Base-by-base conservation (phyloP, 1,140 invertebrate species). In the Idris sp. region DNA sequence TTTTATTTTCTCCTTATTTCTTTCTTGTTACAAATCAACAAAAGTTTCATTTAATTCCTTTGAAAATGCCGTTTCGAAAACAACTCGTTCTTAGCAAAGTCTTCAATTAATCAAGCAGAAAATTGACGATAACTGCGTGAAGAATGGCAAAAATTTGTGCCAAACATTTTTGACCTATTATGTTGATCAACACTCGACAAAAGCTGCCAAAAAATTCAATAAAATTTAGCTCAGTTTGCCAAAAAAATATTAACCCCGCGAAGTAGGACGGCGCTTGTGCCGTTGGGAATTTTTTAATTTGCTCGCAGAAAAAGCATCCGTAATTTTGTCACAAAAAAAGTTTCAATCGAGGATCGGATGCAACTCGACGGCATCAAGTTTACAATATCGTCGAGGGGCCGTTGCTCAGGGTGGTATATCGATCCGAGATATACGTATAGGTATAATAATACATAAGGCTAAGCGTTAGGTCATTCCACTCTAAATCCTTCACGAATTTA, bases 391-490 rank as follows among this genome's bases (percentile, higher is more conserved):
- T 80, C 74, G 64, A 28, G 71, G 46, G 62, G 76, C 59, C 54
- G 71, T 77, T 62, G 58, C 74, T 80, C 62, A 54, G 77, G 38
- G 53, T 74, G 59, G 76, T 77, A 68, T 83, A 83, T 84, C 82
- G 82, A 84, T 75, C 81, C 49, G 48, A 33, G 26, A 67, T 69
- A 40, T 22, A 77, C 36, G 56, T 67, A 74, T 74, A 67, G 49
- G 44, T 73, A 73, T 74, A 65, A n/a, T n/a, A n/a, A 61, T 48
- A 48, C 51, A 58, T 59, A 61, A 38, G 31, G 14, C 35, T 64
- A 31, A 44, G 25, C 61, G 61, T 65, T 65, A 59, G 69, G 69
- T 65, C 69, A 64, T 73, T 64, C 69, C 69, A 73, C 69, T 28
- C 59, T 73, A 65, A 65, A 73, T 73, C 61, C 69, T 65, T 59